phyloP scores from a whole-genome alignment of 2,113 vertebrate genomes.

The Chamaea fasciata region DNA sequence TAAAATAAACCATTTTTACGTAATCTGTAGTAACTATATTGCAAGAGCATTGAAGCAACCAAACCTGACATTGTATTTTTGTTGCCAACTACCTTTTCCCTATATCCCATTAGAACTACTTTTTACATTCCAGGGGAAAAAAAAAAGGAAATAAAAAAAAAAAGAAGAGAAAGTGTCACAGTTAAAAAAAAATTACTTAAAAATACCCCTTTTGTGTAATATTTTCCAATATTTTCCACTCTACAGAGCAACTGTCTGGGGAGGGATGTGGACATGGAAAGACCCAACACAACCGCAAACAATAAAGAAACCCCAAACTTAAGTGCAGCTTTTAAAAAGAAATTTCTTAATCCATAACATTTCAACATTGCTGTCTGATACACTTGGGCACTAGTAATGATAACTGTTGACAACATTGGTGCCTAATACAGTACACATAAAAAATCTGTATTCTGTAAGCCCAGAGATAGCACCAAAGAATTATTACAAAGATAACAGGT shows the following conservation, averaged over 20 bases:
- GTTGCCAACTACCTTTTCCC: constrained; percentile 9
- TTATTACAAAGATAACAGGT: background rate
- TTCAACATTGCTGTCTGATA: constrained; percentile 33
- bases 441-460: background rate
- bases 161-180: background rate
- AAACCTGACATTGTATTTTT: constrained; percentile 41
- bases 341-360: constrained; percentile 10
- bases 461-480: constrained; percentile 13
- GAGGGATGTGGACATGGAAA: background rate
- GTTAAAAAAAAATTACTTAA: background rate
- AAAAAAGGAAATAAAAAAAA: background rate
- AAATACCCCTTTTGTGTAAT: constrained; percentile 23
- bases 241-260: background rate
- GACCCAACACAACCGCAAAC: background rate
- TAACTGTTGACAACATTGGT: constrained; percentile 14
- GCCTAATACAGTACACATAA: background rate
- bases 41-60: constrained; percentile 52
- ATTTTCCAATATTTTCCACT: constrained; percentile 10
- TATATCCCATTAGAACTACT: constrained; percentile 1
- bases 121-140: background rate
- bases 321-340: background rate
- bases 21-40: constrained; percentile 58
- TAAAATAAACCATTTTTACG: constrained; percentile 64
- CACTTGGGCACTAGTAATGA: constrained; percentile 34
- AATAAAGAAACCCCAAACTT: background rate